Percentiles rank a stretch among this genome's conserved stretches.
phyloP scores from a whole-genome alignment of 2,113 vertebrate species.

The Campylomormyrus tamandua region DNA sequence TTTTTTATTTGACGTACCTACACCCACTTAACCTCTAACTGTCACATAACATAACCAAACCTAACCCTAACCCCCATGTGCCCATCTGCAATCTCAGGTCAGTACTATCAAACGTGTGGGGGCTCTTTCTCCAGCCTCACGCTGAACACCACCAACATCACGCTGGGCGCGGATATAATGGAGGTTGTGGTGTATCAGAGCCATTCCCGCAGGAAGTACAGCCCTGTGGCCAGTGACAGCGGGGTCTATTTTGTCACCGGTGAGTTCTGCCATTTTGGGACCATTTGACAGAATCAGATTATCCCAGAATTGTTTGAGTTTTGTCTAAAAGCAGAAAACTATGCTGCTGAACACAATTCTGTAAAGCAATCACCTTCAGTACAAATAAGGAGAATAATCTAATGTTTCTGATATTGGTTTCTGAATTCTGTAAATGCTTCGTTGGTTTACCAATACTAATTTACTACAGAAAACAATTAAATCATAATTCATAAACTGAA shows the following conservation, averaged over 20 bases:
- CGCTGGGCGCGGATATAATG: conserved; percentile 75
- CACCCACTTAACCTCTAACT: background rate
- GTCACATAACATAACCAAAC: background rate
- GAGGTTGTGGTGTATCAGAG: conserved; percentile 75
- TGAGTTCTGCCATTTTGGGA: conserved; percentile 30
- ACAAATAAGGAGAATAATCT: background rate
- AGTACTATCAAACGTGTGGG: conserved; percentile 74
- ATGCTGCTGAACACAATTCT: background rate
- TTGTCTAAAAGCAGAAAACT: background rate
- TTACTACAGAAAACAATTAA: background rate
- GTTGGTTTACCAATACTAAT: background rate
- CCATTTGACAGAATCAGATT: background rate
- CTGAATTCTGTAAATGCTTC: background rate
- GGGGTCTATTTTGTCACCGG: conserved; percentile 74
- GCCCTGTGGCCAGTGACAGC: conserved; percentile 66
- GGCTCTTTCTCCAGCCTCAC: conserved; percentile 67
- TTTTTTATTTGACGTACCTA: background rate
- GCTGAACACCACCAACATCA: conserved; percentile 76
- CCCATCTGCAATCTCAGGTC: conserved; percentile 58
- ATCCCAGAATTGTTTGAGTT: background rate
- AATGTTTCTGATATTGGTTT: background rate
- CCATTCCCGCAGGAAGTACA: conserved; percentile 54
- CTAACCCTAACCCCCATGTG: background rate
- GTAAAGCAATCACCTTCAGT: background rate
- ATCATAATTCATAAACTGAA: background rate